Conservation (phyloP, 1,140 invertebrate genomes). For the Drosophila repleta region DNA sequence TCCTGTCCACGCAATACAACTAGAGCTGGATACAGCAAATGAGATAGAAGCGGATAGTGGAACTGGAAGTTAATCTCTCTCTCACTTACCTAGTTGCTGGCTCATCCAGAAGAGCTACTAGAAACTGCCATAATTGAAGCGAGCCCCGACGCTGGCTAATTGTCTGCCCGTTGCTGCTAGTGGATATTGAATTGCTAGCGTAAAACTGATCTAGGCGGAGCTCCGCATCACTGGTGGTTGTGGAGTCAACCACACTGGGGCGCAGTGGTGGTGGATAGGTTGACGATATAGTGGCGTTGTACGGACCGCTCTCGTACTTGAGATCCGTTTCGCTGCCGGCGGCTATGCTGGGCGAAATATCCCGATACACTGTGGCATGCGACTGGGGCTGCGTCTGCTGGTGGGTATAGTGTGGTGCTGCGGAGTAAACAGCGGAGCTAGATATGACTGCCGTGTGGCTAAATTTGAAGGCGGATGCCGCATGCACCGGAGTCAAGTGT, state of each 20-base stretch:
- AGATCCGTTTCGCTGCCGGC: conserved; percentile 55
- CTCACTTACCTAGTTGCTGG: conserved; percentile 85
- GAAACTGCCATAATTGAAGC: conserved; percentile 96
- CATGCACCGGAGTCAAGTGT: conserved; percentile 65
- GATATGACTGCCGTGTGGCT: conserved; percentile 73
- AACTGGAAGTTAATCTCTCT: no score
- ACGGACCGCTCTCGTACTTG: conserved; percentile 78
- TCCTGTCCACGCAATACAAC: conserved; percentile 98
- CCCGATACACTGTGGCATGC: conserved; percentile 57
- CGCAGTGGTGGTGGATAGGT: conserved; percentile 68
- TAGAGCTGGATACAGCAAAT: conserved; percentile 86
- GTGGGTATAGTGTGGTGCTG: conserved; percentile 60
- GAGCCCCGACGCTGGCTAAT: conserved; percentile 89
- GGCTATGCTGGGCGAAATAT: conserved; percentile 53
- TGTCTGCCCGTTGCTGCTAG: conserved; percentile 67
- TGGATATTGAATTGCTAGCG: conserved; percentile 73
- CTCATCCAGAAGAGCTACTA: conserved; percentile 95
- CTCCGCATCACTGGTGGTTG: conserved; percentile 77
- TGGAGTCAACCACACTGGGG: conserved; percentile 71
- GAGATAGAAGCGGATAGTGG: background rate
- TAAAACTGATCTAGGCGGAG: conserved; percentile 76
- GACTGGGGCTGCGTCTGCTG: conserved; percentile 58
- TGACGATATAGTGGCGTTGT: conserved; percentile 75
- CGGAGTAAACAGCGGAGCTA: conserved; percentile 68
- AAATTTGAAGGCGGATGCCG: conserved; percentile 73